Percentiles rank a stretch among this genome's conserved stretches.
Evolutionary conservation across 2,113 vertebrate genomes (phyloP).

Genomic region (Corythoichthys intestinalis): DNA sequence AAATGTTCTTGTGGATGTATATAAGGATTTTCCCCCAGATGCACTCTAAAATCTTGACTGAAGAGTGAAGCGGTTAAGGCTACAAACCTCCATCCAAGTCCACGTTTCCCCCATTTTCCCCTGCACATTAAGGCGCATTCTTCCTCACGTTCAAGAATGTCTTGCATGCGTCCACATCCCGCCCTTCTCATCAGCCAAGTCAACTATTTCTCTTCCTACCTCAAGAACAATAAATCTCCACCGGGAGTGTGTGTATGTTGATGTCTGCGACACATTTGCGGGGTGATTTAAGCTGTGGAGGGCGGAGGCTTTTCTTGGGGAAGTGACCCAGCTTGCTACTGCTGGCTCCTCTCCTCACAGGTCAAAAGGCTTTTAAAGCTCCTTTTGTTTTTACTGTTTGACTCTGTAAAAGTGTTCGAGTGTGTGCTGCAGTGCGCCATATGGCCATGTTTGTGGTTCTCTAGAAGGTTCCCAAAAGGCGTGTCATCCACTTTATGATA

Average conservation of each 20-base stretch:
- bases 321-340: constrained; percentile 41
- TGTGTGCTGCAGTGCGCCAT: constrained; percentile 18
- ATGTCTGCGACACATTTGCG: constrained; percentile 41
- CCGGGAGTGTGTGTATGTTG: constrained; percentile 27
- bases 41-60: neutral
- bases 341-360: constrained; percentile 19
- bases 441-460: constrained; percentile 12
- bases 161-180: constrained; percentile 34
- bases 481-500: neutral
- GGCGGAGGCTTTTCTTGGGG: constrained; percentile 46
- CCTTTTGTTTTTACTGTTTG: constrained; percentile 55
- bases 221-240: constrained; percentile 54
- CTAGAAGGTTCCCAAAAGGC: constrained; percentile 2
- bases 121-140: neutral
- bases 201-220: constrained; percentile 50
- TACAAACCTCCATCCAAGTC: neutral
- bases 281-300: constrained; percentile 41
- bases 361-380: constrained; percentile 44
- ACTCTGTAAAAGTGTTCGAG: constrained; percentile 18
- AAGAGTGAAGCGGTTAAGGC: neutral
- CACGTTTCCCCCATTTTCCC: neutral
- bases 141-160: constrained; percentile 18
- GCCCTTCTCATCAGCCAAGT: constrained; percentile 33
- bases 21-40: neutral
- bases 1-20: neutral